A percentile compares a stretch with the other conserved stretches of the same genome.
Conservation (phyloP, 1,140 invertebrate genomes). For the Drosophila ohnishii region DNA sequence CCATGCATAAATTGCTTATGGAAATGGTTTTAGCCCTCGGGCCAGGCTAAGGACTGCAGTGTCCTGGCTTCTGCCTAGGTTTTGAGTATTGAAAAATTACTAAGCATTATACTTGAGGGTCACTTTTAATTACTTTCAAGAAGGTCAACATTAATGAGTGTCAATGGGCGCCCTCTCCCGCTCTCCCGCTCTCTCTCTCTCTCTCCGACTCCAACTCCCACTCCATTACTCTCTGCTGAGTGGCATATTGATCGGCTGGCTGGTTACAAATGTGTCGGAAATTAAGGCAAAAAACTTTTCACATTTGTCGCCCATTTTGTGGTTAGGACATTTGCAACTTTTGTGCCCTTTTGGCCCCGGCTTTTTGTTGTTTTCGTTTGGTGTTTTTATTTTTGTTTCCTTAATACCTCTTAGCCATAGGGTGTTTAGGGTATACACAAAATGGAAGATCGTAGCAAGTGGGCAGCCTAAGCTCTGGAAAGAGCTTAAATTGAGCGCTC, state of each 20-base stretch:
- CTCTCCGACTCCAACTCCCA: neutral
- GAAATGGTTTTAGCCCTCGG: slow-evolving; percentile 37
- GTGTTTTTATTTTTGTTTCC: slow-evolving; percentile 8
- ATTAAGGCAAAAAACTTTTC: slow-evolving; percentile 80
- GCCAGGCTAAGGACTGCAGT: slow-evolving; percentile 1
- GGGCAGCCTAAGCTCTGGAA: neutral
- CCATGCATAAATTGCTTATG: slow-evolving; percentile 61
- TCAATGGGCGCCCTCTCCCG: slow-evolving; percentile 25
- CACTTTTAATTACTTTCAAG: slow-evolving; percentile 82
- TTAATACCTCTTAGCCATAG: neutral
- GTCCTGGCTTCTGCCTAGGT: neutral
- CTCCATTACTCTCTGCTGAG: neutral
- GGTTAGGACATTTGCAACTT: slow-evolving; percentile 60
- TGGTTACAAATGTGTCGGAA: slow-evolving; percentile 52
- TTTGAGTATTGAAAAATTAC: slow-evolving; percentile 71
- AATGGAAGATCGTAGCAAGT: neutral
- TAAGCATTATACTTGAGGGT: slow-evolving; percentile 72
- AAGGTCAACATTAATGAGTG: slow-evolving; percentile 81
- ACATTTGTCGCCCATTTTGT: slow-evolving; percentile 78
- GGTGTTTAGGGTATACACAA: neutral
- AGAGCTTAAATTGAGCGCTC: neutral
- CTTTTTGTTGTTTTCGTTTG: neutral
- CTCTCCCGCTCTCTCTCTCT: neutral
- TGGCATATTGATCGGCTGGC: slow-evolving; percentile 59
- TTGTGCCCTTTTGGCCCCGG: slow-evolving; percentile 8